These are phyloP conservation scores for Calycopis cecrops DNA, from an alignment of 1,140 invertebrate genomes.

Conservation along the genomic window DNA sequence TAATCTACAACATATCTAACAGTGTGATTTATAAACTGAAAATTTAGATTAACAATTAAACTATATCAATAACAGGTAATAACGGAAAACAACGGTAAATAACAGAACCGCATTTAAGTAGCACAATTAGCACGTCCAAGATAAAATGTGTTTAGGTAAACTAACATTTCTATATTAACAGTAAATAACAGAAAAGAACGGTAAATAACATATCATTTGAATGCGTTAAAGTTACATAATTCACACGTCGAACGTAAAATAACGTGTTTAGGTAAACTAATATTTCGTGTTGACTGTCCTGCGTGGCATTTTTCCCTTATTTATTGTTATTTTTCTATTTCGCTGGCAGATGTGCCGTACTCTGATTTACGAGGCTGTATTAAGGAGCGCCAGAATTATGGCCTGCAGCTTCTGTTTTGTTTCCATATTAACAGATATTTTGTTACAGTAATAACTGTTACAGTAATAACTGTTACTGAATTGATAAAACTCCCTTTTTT, in stretches of 20 bases:
- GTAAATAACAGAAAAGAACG: no score
- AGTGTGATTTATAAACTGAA: no score
- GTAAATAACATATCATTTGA: background rate
- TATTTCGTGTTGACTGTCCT: conserved; percentile 41
- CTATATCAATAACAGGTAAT: no score
- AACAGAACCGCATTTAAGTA: no score
- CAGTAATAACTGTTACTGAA: background rate
- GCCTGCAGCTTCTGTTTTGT: conserved; percentile 21
- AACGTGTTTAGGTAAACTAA: conserved; percentile 22
- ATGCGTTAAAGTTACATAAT: background rate
- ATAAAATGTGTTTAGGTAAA: no score
- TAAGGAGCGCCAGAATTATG: conserved; percentile 52
- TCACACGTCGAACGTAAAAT: background rate
- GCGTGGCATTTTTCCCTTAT: conserved; percentile 53
- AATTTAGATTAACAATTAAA: no score
- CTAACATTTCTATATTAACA: no score
- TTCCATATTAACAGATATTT: conserved; percentile 3
- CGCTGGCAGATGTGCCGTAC: conserved; percentile 64
- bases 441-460: background rate
- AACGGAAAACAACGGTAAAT: no score
- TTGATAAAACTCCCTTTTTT: no score
- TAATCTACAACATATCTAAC: no score
- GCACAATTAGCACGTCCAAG: no score
- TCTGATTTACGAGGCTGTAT: conserved; percentile 68
- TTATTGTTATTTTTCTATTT: conserved; percentile 76